These are phyloP conservation scores for Calonectris borealis DNA, from an alignment of 2,113 vertebrate species.

Conservation along the genomic window DNA sequence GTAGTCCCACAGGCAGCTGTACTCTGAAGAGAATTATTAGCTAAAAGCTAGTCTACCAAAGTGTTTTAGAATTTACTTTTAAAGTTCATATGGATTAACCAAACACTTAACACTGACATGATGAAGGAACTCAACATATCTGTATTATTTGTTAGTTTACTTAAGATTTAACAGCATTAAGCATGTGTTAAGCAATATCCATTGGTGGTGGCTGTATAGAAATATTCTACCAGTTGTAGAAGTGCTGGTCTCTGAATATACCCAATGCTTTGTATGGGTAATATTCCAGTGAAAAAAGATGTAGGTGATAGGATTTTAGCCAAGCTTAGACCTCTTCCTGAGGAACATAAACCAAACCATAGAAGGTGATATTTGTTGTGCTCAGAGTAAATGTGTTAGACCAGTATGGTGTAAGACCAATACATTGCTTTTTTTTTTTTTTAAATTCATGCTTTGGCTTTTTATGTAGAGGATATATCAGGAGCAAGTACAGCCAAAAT, in stretches of 20 bases:
- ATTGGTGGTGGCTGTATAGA: rapidly evolving
- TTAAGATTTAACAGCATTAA: not conserved
- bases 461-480: not conserved
- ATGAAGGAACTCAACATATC: not conserved
- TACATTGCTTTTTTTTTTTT: not conserved
- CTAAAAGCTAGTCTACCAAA: not conserved
- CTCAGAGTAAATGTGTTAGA: not conserved
- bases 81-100: not conserved
- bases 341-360: not conserved
- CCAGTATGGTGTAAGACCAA: not conserved
- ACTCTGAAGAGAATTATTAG: not conserved
- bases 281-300: not conserved
- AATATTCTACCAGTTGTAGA: not conserved
- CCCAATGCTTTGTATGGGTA: too few species aligned
- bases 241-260: not conserved
- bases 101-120: not conserved
- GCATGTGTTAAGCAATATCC: not conserved
- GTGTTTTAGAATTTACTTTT: not conserved
- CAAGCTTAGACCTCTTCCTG: not conserved
- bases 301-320: not conserved
- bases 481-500: not conserved
- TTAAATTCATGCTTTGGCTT: not conserved
- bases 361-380: not conserved
- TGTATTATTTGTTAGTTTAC: not conserved
- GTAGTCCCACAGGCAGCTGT: not conserved